These are phyloP conservation scores for Hippocampus kuda DNA, from an alignment of 2,797 vertebrate genomes.

Conservation along the genomic window DNA sequence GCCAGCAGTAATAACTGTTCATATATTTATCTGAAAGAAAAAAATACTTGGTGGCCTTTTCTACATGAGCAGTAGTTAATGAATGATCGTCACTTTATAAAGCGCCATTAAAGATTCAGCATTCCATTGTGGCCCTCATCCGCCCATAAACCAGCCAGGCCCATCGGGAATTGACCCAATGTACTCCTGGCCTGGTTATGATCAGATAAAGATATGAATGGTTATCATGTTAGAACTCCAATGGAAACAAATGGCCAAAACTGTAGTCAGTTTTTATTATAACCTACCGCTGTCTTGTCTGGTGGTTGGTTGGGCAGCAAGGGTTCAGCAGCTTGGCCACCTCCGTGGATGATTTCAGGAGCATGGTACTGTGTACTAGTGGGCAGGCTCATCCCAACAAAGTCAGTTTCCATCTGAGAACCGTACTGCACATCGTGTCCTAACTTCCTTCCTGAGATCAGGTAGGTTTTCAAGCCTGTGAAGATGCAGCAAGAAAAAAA, in stretches of 20 bases:
- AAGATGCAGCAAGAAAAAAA: not conserved
- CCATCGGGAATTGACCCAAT: no score
- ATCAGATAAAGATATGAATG: no score
- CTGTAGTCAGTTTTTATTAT: not conserved
- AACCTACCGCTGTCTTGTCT: slow-evolving; percentile 39
- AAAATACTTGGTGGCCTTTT: no score
- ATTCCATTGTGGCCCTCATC: no score
- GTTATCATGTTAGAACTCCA: not conserved
- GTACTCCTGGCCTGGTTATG: no score
- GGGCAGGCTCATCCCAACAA: slow-evolving; percentile 35
- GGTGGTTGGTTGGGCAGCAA: slow-evolving; percentile 31
- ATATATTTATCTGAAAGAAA: no score
- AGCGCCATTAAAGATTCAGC: no score
- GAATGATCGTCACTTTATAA: no score
- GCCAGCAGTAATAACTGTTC: no score
- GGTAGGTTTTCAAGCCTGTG: slow-evolving; percentile 86
- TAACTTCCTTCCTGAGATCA: slow-evolving; percentile 85
- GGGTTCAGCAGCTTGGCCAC: slow-evolving; percentile 37
- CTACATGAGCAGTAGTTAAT: no score
- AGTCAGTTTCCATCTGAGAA: slow-evolving; percentile 67
- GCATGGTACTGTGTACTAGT: slow-evolving; percentile 56
- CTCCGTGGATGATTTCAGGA: slow-evolving; percentile 59
- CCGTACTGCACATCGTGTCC: slow-evolving; percentile 73
- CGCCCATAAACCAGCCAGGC: no score
- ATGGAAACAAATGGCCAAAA: no score